Percentiles rank a stretch among this genome's conserved stretches.
These are phyloP conservation scores for Helleia helle DNA, from an alignment of 2,888 invertebrate species.

Conservation along the genomic window DNA sequence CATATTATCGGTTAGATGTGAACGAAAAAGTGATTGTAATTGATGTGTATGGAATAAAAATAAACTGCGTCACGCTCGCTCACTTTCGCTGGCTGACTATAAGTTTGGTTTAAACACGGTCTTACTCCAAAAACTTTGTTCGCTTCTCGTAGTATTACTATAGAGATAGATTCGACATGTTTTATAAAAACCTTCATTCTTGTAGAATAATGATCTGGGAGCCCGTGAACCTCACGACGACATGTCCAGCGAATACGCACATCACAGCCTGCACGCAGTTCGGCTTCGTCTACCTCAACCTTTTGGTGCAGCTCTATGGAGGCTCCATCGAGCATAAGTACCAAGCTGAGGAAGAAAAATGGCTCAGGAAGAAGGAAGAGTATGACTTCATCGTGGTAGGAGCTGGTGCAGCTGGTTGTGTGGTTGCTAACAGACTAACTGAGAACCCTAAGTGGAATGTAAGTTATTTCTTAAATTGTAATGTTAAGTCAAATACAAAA, in stretches of 20 bases:
- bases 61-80: no score
- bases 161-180: no score
- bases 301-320: conserved; percentile 1
- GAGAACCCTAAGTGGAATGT: conserved; percentile 39
- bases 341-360: conserved; percentile 12
- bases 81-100: no score
- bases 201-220: conserved; percentile 19
- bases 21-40: no score
- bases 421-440: conserved; percentile 43
- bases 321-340: background rate
- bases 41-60: no score
- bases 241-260: conserved; percentile 27
- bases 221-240: conserved; percentile 17
- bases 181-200: no score
- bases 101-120: no score
- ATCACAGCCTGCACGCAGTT: conserved; percentile 31
- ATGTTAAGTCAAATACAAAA: no score
- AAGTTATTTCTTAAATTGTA: conserved; percentile 4
- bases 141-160: background rate
- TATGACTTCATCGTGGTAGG: conserved; percentile 53
- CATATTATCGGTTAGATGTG: no score
- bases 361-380: conserved; percentile 23
- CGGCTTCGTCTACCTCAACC: conserved; percentile 6
- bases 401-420: conserved; percentile 46
- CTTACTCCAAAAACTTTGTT: background rate